These are phyloP conservation scores for Syritta pipiens DNA, from an alignment of 2,888 invertebrate genomes.

Conservation along the genomic window DNA sequence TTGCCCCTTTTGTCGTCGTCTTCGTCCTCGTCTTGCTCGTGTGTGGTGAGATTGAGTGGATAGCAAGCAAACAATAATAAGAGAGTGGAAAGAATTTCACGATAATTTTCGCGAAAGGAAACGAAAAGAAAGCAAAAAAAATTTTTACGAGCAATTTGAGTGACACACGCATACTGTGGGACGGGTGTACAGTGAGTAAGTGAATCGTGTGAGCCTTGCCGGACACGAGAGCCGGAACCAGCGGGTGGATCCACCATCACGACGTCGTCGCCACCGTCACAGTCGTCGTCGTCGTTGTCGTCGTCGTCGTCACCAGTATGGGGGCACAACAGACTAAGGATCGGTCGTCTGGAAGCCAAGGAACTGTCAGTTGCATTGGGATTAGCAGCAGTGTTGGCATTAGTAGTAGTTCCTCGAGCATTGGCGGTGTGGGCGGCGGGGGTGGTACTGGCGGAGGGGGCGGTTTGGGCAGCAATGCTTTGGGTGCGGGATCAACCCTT, in stretches of 20 bases:
- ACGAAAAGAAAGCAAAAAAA: constrained; percentile 7
- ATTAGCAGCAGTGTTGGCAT: constrained; percentile 78
- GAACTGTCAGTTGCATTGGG: constrained; percentile 81
- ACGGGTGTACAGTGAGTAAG: constrained; percentile 26
- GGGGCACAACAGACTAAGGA: constrained; percentile 97
- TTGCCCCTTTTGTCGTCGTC: constrained; percentile 21
- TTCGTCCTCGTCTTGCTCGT: constrained; percentile 12
- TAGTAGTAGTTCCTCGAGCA: constrained; percentile 71
- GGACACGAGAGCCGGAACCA: constrained; percentile 1
- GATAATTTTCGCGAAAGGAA: neutral
- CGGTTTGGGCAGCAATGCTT: constrained; percentile 72
- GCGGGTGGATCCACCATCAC: constrained; percentile 62
- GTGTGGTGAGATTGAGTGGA: constrained; percentile 56
- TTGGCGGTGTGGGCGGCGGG: constrained; percentile 72
- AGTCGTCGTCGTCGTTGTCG: constrained; percentile 57
- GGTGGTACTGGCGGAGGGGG: constrained; percentile 74
- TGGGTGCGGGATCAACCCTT: constrained; percentile 82
- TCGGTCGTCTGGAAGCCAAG: constrained; percentile 80
- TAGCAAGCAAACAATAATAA: neutral
- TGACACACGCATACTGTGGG: constrained; percentile 8
- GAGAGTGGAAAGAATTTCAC: constrained; percentile 4
- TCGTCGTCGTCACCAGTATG: constrained; percentile 82
- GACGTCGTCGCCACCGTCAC: constrained; percentile 10
- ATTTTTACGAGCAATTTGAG: constrained; percentile 3
- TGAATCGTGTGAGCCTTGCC: constrained; percentile 8